phyloP scores from a whole-genome alignment of 2,797 vertebrate species.

The Phyllotis vaccarum region DNA sequence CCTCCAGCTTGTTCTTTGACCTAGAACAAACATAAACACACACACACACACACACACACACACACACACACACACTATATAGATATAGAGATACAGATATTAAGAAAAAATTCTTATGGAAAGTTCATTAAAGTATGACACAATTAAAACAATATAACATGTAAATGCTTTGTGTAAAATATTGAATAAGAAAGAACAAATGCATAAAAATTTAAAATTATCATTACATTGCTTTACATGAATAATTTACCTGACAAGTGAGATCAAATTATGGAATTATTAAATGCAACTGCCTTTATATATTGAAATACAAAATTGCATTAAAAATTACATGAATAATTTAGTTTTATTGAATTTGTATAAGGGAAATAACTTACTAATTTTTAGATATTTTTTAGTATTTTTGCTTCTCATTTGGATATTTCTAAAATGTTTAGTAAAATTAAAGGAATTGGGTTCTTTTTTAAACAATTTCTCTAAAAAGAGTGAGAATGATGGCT shows the following conservation, averaged over 20 bases:
- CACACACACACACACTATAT: neutral
- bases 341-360: slow-evolving; percentile 48
- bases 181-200: neutral
- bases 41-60: too few relatives aligned
- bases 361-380: neutral
- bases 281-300: neutral
- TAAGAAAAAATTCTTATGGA: neutral
- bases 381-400: too few relatives aligned
- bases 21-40: neutral
- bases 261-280: neutral
- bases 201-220: neutral
- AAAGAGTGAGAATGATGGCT: neutral
- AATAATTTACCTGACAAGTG: slow-evolving; percentile 40
- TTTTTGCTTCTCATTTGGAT: neutral
- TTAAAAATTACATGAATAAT: slow-evolving; percentile 51
- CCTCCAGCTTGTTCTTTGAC: neutral
- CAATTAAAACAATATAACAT: slow-evolving; percentile 33
- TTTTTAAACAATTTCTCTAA: neutral
- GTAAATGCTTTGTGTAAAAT: neutral
- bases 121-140: neutral
- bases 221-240: neutral
- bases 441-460: slow-evolving; percentile 14
- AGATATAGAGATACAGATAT: too few relatives aligned
- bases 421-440: slow-evolving; percentile 37
- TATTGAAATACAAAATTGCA: slow-evolving; percentile 23